Conservation (phyloP, 1,140 invertebrate genomes). For the Drosophila persimilis region DNA sequence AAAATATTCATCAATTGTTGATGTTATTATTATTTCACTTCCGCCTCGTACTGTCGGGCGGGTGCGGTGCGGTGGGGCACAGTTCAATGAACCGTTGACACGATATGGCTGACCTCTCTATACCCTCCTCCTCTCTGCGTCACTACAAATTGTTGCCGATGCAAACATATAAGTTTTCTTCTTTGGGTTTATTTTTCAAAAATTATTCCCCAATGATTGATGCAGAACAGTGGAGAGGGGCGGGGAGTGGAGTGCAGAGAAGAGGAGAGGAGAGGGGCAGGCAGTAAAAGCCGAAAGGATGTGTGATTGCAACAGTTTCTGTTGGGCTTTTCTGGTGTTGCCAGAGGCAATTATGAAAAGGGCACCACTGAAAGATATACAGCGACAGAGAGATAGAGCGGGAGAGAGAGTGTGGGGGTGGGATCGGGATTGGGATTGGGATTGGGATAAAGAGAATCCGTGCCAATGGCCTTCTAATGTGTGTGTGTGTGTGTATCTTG, state of each 20-base stretch:
- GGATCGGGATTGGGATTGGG: no score
- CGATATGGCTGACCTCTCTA: conserved; percentile 5
- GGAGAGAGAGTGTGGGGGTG: no score
- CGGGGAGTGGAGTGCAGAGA: conserved; percentile 10
- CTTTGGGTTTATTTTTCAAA: conserved; percentile 37
- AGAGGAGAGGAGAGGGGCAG: conserved; percentile 3
- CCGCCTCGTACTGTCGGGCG: conserved; percentile 17
- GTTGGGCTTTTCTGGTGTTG: conserved; percentile 39
- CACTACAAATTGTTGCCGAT: conserved; percentile 18
- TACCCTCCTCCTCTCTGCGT: background rate
- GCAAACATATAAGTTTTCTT: conserved; percentile 25
- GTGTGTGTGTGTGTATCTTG: conserved; percentile 5
- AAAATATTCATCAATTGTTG: conserved; percentile 57
- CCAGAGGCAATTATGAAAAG: conserved; percentile 60
- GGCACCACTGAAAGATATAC: conserved; percentile 10
- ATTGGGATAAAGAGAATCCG: conserved; percentile 33
- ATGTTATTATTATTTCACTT: conserved; percentile 58
- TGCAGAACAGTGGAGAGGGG: conserved; percentile 8
- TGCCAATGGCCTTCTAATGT: conserved; percentile 65
- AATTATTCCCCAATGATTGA: conserved; percentile 54
- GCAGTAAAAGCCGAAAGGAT: conserved; percentile 31
- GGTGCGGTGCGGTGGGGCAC: conserved; percentile 3
- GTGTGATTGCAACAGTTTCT: conserved; percentile 41
- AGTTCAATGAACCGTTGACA: conserved; percentile 52
- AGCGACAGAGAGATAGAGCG: no score